Base-by-base conservation (phyloP, 2,113 vertebrate genomes). In the Puma concolor region DNA sequence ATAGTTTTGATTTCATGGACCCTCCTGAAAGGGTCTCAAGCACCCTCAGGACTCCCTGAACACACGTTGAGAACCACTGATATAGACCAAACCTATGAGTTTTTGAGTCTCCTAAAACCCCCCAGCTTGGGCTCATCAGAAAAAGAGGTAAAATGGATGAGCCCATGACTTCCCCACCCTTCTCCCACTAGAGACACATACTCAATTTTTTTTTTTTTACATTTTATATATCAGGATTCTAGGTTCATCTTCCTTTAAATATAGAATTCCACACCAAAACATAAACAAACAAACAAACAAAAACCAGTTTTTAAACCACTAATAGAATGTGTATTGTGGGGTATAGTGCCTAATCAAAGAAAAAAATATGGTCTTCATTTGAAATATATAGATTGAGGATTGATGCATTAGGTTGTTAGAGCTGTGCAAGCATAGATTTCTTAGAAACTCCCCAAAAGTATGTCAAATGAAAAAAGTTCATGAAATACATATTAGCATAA, bases 321-420 rank as follows among this genome's bases (percentile, higher is more conserved):
- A 41, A 11, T 21, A 64, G n/a, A 82, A n/a, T 90, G 21, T 54
- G 4, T 71, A 57, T 83, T 36, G 13, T 52, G 29, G 16, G 64
- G 8, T 23, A 50, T 7, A 66, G 27, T 50, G 13, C 27, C 44
- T 52, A 60, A 67, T 1, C 63, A 76, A 89, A 82, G 80, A 86
- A 92, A 52, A 48, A 82, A 76, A 48, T 27, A 41, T 3, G 12
- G 25, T 79, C 69, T 88, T 85, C 19, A 1, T 66, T 93, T 88
- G 38, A 38, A 54, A 52, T 67, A 67, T 86, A 66, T 54, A 9
- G 1, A 11, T 52, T 36, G 60, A 91, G 72, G 38, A 31, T 15
- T n/a, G 36, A 81, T 23, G 27, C 29, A 63, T 90, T 60, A 19
- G 38, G 38, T 87, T 90, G 10, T 52, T 85, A 92, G 15, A 91